phyloP scores from a whole-genome alignment of 2,888 invertebrate species.

The Falcaria lacertinaria region DNA sequence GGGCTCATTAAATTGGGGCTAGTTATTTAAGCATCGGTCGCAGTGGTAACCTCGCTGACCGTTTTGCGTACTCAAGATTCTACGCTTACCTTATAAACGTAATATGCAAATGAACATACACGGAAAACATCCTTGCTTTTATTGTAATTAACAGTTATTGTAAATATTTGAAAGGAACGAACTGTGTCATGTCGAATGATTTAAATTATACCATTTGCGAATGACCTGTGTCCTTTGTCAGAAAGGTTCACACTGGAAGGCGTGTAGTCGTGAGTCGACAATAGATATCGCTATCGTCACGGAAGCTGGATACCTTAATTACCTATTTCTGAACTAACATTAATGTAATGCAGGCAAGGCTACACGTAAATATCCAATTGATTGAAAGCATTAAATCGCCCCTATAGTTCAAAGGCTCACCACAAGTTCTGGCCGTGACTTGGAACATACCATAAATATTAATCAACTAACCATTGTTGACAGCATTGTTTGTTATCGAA shows the following conservation, averaged over 20 bases:
- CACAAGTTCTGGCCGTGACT: constrained; percentile 40
- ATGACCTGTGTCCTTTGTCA: neutral
- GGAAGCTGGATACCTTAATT: constrained; percentile 54
- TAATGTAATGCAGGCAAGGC: constrained; percentile 41
- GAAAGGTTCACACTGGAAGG: constrained; percentile 10
- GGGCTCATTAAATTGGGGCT: too few species aligned
- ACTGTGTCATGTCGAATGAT: constrained; percentile 10
- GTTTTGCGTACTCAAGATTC: too few species aligned
- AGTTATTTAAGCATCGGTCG: too few species aligned
- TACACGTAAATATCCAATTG: constrained; percentile 26
- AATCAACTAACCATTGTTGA: constrained; percentile 38
- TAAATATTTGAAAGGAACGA: constrained; percentile 39
- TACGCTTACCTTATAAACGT: too few species aligned
- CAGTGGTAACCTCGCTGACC: too few species aligned
- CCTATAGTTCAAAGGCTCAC: constrained; percentile 59
- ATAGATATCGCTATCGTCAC: constrained; percentile 36
- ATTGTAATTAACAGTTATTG: constrained; percentile 13
- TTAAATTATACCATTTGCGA: neutral
- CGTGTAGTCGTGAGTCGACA: constrained; percentile 31
- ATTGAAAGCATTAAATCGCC: constrained; percentile 45
- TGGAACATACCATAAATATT: constrained; percentile 32
- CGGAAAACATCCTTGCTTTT: too few species aligned
- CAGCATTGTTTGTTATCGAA: constrained; percentile 20
- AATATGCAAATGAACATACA: too few species aligned
- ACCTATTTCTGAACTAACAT: constrained; percentile 28